Evolutionary conservation across 2,113 vertebrate species (phyloP).

Genomic region (Nycticebus coucang): DNA sequence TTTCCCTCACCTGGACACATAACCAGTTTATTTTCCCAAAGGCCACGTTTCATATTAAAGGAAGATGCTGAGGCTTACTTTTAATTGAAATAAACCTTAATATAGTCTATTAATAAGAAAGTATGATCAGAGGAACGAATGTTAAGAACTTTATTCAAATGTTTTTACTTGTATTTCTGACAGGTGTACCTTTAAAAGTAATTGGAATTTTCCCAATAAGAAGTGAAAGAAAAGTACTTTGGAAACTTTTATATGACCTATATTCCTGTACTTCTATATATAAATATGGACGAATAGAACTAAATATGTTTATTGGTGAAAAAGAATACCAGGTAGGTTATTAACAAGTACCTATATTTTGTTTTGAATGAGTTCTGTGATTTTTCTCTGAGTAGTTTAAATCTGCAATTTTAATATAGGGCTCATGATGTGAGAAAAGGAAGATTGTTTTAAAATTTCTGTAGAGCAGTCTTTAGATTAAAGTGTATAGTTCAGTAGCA

Average conservation of each 20-base stretch:
- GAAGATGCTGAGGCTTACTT: background rate
- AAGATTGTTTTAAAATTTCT: slow-evolving; percentile 30
- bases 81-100: background rate
- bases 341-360: background rate
- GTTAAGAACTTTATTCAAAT: slow-evolving; percentile 48
- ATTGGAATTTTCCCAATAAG: slow-evolving; percentile 89
- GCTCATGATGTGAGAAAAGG: background rate
- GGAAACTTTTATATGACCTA: slow-evolving; percentile 90
- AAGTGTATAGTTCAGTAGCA: background rate
- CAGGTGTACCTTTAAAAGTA: slow-evolving; percentile 92
- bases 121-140: background rate
- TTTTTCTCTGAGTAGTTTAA: slow-evolving; percentile 3
- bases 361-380: background rate
- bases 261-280: slow-evolving; percentile 91
- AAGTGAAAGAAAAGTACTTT: slow-evolving; percentile 87
- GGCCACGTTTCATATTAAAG: background rate
- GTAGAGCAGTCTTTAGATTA: background rate
- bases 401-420: slow-evolving; percentile 14
- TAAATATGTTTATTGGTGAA: slow-evolving; percentile 93
- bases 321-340: slow-evolving; percentile 90
- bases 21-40: background rate
- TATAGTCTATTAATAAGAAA: slow-evolving; percentile 4
- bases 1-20: background rate
- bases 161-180: slow-evolving; percentile 68
- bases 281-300: slow-evolving; percentile 92